These are phyloP conservation scores for Pyrocoelia pectoralis DNA, from an alignment of 2,888 invertebrate genomes.

Conservation along the genomic window DNA sequence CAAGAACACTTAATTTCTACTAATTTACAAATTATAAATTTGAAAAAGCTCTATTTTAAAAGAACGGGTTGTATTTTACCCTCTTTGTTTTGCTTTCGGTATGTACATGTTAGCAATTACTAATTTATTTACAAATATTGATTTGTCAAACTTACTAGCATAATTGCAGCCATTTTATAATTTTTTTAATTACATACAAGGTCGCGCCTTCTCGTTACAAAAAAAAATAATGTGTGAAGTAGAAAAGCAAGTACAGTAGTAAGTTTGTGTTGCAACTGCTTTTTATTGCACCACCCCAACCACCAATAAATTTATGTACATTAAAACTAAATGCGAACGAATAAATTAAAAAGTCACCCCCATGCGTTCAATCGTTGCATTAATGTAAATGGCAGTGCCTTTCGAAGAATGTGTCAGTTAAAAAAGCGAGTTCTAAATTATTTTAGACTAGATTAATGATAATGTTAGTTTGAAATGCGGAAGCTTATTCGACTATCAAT, in stretches of 20 bases:
- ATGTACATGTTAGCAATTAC: constrained; percentile 16
- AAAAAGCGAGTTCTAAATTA: background rate
- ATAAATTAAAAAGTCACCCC: constrained; percentile 18
- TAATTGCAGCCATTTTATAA: constrained; percentile 41
- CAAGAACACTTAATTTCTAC: constrained; percentile 23
- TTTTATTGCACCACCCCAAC: constrained; percentile 61
- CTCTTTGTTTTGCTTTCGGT: too few species aligned
- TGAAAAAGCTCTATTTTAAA: constrained; percentile 17
- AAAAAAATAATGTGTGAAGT: constrained; percentile 29
- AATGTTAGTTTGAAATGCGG: background rate
- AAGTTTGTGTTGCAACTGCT: constrained; percentile 50
- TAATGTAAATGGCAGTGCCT: background rate
- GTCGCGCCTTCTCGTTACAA: background rate
- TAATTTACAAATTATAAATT: constrained; percentile 23
- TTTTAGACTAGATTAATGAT: constrained; percentile 11
- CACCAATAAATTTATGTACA: constrained; percentile 55
- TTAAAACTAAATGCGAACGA: constrained; percentile 33
- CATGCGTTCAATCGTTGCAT: background rate
- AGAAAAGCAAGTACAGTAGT: constrained; percentile 50
- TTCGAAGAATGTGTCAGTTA: background rate
- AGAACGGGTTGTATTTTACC: too few species aligned
- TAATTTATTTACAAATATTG: constrained; percentile 33
- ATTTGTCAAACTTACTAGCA: constrained; percentile 50
- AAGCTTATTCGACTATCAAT: constrained; percentile 60
- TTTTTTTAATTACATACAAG: too few species aligned